Conservation (phyloP, 1,140 invertebrate species). For the Lamellibrachia luymesi region DNA sequence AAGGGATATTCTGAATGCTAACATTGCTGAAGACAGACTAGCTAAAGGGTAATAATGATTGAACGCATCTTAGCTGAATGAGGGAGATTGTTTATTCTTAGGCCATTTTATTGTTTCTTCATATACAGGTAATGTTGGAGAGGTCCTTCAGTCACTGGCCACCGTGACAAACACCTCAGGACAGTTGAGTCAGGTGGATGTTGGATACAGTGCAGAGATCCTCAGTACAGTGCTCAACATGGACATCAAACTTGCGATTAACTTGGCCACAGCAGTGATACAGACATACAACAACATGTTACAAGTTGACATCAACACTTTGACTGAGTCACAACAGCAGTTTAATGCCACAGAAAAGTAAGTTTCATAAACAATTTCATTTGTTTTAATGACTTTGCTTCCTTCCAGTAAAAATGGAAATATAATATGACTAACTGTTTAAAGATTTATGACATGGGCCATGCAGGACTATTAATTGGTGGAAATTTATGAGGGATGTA, state of each 20-base stretch:
- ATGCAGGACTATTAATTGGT: too few relatives aligned
- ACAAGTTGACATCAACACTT: not conserved
- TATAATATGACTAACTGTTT: not conserved
- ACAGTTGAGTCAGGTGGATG: not conserved
- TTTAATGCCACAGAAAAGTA: not conserved
- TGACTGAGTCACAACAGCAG: not conserved
- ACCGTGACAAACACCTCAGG: not conserved
- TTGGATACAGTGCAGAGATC: not conserved
- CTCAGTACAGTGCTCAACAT: not conserved
- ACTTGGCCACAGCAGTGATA: not conserved
- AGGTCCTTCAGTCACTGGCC: not conserved
- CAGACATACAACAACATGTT: not conserved
- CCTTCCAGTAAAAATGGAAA: not conserved
- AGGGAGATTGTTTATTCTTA: not conserved
- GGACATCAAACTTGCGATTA: not conserved
- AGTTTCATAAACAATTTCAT: not conserved
- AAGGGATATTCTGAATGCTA: not conserved
- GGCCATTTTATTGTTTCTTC: not conserved
- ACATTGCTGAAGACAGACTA: not conserved
- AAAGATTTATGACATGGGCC: too few relatives aligned
- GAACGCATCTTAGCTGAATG: not conserved
- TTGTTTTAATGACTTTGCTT: not conserved
- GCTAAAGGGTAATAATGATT: not conserved
- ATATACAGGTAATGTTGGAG: not conserved
- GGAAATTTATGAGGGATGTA: too few relatives aligned